Percentiles rank a stretch among this genome's conserved stretches.
These are phyloP conservation scores for Limnephilus auricula DNA, from an alignment of 2,888 invertebrate species.

Conservation along the genomic window DNA sequence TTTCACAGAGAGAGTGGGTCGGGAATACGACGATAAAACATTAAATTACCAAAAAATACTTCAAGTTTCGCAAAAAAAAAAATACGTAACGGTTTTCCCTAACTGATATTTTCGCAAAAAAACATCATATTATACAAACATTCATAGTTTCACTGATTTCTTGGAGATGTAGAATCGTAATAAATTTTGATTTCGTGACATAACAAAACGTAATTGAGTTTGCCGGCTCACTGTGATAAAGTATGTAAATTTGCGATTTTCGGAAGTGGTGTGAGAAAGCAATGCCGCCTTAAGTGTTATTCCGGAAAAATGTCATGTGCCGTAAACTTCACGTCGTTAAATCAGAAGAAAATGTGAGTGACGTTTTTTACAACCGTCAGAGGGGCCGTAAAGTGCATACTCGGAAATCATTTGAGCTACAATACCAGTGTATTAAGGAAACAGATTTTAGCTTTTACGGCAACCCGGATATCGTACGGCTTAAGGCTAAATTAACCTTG, in stretches of 20 bases:
- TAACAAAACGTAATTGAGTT: conserved; percentile 47
- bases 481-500: not conserved
- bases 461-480: not conserved
- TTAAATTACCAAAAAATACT: not conserved
- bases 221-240: conserved; percentile 26
- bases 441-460: not conserved
- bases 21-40: not conserved
- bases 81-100: not conserved
- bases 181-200: conserved; percentile 43
- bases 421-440: not conserved
- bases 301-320: conserved; percentile 50
- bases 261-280: conserved; percentile 5
- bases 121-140: not conserved
- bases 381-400: conserved; percentile 28
- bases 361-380: conserved; percentile 34
- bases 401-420: not conserved
- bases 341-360: conserved; percentile 41
- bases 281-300: conserved; percentile 46
- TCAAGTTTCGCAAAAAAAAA: not conserved
- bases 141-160: conserved; percentile 7
- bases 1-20: not conserved
- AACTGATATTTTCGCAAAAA: not conserved
- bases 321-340: conserved; percentile 45
- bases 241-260: conserved; percentile 48
- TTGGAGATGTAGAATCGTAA: conserved; percentile 12